Conservation (phyloP, 2,888 invertebrate species). For the Onchidella celtica region DNA sequence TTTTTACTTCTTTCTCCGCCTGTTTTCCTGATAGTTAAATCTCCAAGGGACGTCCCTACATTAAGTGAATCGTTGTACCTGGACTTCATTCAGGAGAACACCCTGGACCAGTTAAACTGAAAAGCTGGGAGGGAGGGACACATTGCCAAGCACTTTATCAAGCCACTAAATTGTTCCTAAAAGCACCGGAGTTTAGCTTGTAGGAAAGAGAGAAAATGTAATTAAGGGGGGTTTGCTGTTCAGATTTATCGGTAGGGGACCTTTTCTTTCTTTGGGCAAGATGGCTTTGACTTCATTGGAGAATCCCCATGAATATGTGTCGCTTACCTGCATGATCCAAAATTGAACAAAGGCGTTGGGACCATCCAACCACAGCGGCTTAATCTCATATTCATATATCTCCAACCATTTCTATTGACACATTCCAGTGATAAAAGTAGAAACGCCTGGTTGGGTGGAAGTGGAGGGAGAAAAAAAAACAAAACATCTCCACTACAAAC, state of each 20-base stretch:
- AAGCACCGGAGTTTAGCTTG: background rate
- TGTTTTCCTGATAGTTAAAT: background rate
- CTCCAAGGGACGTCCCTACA: background rate
- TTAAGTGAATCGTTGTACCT: background rate
- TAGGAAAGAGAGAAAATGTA: background rate
- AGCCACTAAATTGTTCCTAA: background rate
- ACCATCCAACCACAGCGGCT: background rate
- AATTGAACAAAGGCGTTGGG: background rate
- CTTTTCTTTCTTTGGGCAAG: background rate
- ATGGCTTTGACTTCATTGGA: background rate
- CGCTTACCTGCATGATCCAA: background rate
- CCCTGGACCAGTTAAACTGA: background rate
- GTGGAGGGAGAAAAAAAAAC: too few relatives aligned
- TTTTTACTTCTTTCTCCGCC: background rate
- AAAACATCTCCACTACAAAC: too few relatives aligned
- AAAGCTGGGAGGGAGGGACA: background rate
- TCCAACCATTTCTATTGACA: background rate
- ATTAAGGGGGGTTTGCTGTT: background rate
- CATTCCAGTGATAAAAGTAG: background rate
- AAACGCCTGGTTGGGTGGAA: too few relatives aligned
- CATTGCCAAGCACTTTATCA: background rate
- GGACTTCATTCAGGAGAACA: background rate
- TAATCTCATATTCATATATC: background rate
- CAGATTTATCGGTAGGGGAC: background rate
- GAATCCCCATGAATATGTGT: background rate